Evolutionary conservation across 2,888 invertebrate species (phyloP).

Genomic region (Cryptus viduatorius): DNA sequence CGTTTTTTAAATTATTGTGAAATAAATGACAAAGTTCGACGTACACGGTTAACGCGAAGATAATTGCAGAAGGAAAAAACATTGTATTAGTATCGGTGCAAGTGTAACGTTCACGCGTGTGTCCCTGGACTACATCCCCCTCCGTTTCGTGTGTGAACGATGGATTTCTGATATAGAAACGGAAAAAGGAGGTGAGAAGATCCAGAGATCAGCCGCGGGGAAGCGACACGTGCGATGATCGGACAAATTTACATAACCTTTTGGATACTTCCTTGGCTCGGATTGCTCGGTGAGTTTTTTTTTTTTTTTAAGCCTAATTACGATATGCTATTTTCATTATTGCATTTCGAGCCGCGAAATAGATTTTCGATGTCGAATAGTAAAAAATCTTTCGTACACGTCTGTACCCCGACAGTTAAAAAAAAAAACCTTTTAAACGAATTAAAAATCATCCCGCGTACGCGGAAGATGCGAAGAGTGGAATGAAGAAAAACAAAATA

Average conservation of each 20-base stretch:
- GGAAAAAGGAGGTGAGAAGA: conserved; percentile 20
- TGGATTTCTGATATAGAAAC: conserved; percentile 57
- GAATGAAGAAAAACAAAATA: too few species aligned
- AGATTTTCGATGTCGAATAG: too few species aligned
- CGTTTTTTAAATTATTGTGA: background rate
- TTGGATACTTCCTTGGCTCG: conserved; percentile 81
- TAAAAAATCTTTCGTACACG: too few species aligned
- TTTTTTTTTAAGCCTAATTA: background rate
- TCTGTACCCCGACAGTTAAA: too few species aligned
- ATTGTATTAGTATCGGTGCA: conserved; percentile 6
- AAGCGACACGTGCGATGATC: conserved; percentile 80
- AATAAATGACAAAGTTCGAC: background rate
- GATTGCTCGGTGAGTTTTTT: conserved; percentile 77
- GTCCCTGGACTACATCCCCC: conserved; percentile 38
- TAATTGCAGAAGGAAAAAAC: background rate
- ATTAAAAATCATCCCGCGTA: too few species aligned
- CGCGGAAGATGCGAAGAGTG: too few species aligned
- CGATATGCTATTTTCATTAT: background rate
- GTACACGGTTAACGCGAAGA: conserved; percentile 1
- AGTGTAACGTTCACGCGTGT: conserved; percentile 21
- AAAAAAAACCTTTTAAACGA: too few species aligned
- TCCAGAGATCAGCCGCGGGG: conserved; percentile 29
- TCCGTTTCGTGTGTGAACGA: conserved; percentile 29
- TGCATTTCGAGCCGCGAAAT: too few species aligned
- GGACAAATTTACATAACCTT: conserved; percentile 79